Evolutionary conservation across 2,113 vertebrate genomes (phyloP), one percentile per base, ranked within the genome.

Genomic region (Calidris pygmaea): DNA sequence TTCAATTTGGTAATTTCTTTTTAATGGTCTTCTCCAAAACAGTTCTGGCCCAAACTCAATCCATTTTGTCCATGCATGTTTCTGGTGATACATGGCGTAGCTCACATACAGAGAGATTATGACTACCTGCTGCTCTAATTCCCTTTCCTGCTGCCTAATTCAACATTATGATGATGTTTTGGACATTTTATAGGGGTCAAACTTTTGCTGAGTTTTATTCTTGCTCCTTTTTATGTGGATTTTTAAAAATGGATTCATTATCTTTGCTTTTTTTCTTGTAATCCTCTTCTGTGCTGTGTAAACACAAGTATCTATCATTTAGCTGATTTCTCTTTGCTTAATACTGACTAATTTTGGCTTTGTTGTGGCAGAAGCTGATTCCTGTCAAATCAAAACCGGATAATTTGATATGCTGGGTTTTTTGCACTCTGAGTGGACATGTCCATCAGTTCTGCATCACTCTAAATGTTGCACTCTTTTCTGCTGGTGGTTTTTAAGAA

Each of bases 401-500:
- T 0, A 0, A 34, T 70, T 85, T 86, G 22, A 35, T 74, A 29
- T 2, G 8, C n/a, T 63, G 10, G 0, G 9, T 70, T 67, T 45
- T 91, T 85, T 41, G 24, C 41, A 47, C 32, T 5, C 18, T 37
- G 3, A 41, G 16, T 56, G 21, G 21, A 55, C 23, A 14, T 76
- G 26, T 70, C 34, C 21, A 6, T 56, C 37, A 50, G 23, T 52
- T 7, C n/a, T 83, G 34, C 1, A 1, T 62, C 22, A 41, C 7
- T 78, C 11, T 65, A 37, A 30, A 45, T 62, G 8, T 52, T 77
- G 5, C 1, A 0, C 41, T 79, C 10, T 27, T 45, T 58, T 58
- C 52, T 80, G 35, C 14, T 37, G 22, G 8, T 67, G 12, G 50
- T 74, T 89, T 76, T 86, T 12, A 83, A 66, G 14, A 74, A 77